phyloP scores from a whole-genome alignment of 1,140 invertebrate species.

The Saccostrea cuccullata region DNA sequence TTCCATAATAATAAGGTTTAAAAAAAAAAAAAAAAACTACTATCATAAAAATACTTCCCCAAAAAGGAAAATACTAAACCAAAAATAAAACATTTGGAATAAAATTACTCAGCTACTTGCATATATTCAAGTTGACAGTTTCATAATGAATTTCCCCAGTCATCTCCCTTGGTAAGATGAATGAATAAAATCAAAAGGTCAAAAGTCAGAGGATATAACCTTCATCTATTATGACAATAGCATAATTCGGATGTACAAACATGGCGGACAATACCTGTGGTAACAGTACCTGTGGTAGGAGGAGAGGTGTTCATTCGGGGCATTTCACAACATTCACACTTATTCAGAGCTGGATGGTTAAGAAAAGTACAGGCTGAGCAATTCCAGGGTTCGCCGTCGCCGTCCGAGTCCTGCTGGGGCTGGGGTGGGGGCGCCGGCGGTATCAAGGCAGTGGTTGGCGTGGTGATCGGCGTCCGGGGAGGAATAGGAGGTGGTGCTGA shows the following conservation, averaged over 20 bases:
- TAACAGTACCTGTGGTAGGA: conserved; percentile 56
- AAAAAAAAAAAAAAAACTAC: not conserved
- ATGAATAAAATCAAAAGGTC: not conserved
- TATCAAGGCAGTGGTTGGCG: conserved; percentile 49
- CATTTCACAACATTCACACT: conserved; percentile 94
- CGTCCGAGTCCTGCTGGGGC: conserved; percentile 67
- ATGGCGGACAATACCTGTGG: conserved; percentile 59
- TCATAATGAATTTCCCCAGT: not conserved
- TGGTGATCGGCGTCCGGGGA: conserved; percentile 56
- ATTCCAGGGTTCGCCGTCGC: conserved; percentile 84
- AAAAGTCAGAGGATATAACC: not conserved
- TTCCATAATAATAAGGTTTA: not conserved
- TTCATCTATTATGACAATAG: conserved; percentile 69
- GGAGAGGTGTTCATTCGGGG: conserved; percentile 76
- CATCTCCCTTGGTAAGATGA: not conserved
- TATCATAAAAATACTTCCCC: not conserved
- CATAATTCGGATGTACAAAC: conserved; percentile 60
- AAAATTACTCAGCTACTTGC: not conserved
- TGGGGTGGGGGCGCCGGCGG: conserved; percentile 67
- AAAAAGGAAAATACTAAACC: not conserved
- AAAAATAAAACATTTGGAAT: not conserved
- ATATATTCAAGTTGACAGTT: not conserved
- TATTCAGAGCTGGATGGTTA: conserved; percentile 92
- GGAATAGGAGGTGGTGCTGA: conserved; percentile 67
- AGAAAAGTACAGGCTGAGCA: conserved; percentile 94